Conservation (phyloP, 2,797 vertebrate genomes). For the Psittacula echo region DNA sequence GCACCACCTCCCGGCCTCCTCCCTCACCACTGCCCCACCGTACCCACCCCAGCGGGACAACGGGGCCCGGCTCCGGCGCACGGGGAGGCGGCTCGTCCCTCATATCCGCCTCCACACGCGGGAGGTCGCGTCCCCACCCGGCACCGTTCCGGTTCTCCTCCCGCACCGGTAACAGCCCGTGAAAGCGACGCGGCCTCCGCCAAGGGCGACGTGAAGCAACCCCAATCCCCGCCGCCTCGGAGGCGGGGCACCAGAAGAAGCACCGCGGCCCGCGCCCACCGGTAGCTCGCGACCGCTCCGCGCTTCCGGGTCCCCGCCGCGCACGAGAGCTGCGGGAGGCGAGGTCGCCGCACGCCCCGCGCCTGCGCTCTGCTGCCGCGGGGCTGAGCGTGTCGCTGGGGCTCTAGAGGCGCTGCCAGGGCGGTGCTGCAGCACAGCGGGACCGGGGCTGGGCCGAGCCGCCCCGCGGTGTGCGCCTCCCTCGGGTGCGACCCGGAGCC, state of each 20-base stretch:
- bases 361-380: not conserved
- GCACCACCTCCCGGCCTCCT: not conserved
- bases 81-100: not conserved
- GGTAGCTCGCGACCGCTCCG: not conserved
- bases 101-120: not conserved
- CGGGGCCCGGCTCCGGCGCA: no score
- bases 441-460: no score
- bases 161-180: not conserved
- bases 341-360: no score
- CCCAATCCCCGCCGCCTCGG: not conserved
- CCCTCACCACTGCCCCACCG: not conserved
- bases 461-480: no score
- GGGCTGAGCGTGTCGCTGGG: not conserved
- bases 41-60: not conserved
- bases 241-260: not conserved
- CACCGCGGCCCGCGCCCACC: fast-evolving
- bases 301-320: not conserved
- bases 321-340: not conserved
- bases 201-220: no score
- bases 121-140: not conserved
- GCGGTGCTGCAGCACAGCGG: no score
- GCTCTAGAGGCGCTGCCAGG: fast-evolving
- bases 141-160: not conserved
- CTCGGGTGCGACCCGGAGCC: no score
- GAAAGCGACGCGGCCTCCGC: no score